Percentiles rank a stretch among this genome's conserved stretches.
phyloP scores from a whole-genome alignment of 1,140 invertebrate genomes.

The Oppia nitens region DNA sequence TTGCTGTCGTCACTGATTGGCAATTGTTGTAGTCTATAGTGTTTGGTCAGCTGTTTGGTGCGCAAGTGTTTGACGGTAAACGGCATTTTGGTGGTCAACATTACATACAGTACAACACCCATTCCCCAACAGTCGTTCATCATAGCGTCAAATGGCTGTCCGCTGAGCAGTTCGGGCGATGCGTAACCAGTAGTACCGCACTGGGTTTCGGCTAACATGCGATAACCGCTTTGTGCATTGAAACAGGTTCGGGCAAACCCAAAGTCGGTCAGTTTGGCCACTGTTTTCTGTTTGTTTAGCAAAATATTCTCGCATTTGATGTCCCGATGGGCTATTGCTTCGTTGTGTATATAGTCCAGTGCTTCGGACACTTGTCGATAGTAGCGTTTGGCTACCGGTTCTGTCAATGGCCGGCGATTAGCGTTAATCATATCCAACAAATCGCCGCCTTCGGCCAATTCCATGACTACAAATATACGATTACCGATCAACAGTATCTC shows the following conservation, averaged over 20 bases:
- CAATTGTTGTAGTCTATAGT: too few relatives aligned
- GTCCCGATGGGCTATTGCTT: slow-evolving; percentile 13
- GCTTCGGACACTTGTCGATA: too few relatives aligned
- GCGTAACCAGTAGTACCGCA: slow-evolving; percentile 10
- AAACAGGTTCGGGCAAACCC: slow-evolving; percentile 3
- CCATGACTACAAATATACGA: slow-evolving; percentile 14
- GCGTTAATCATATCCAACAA: too few relatives aligned
- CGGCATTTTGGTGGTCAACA: neutral
- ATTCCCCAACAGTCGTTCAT: slow-evolving; percentile 4
- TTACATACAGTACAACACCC: slow-evolving; percentile 4
- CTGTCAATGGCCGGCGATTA: too few relatives aligned
- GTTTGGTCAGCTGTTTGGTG: neutral
- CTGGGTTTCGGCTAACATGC: neutral
- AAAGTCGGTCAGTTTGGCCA: slow-evolving; percentile 7
- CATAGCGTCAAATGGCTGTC: neutral
- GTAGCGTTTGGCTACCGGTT: too few relatives aligned
- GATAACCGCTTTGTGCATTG: neutral
- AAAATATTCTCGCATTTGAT: slow-evolving; percentile 12
- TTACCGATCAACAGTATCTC: slow-evolving; percentile 8
- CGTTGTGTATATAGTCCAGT: too few relatives aligned
- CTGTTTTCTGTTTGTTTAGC: neutral
- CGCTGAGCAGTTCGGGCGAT: slow-evolving; percentile 3
- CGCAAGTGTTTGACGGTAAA: neutral
- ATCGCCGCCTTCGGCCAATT: slow-evolving; percentile 9
- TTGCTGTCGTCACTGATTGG: too few relatives aligned